Conservation (phyloP, 2,113 vertebrate species). For the Oplegnathus fasciatus region DNA sequence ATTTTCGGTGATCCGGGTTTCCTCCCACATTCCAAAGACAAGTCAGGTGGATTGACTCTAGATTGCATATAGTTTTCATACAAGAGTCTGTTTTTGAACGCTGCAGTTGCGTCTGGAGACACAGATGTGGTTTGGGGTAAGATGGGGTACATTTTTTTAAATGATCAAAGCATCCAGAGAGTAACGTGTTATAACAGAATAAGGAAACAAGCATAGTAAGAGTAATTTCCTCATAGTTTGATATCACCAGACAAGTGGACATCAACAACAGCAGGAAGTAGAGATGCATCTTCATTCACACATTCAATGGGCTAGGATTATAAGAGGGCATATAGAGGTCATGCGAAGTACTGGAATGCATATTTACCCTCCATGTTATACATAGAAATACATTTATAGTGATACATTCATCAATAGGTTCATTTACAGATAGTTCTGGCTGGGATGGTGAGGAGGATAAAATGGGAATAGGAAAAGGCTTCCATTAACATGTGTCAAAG, state of each 20-base stretch:
- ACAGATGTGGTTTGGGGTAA: not conserved
- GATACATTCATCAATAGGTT: not conserved
- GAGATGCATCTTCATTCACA: no score
- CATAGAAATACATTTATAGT: no score
- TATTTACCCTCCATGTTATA: not conserved
- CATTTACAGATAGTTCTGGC: not conserved
- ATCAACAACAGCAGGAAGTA: not conserved
- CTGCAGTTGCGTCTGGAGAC: not conserved
- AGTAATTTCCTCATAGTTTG: not conserved
- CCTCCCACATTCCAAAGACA: slow-evolving; percentile 31
- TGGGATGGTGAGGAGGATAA: no score
- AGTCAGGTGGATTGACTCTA: slow-evolving; percentile 1
- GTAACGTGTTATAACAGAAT: not conserved
- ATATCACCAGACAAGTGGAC: not conserved
- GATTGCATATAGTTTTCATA: not conserved
- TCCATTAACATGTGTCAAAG: not conserved
- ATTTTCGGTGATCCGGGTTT: slow-evolving; percentile 28
- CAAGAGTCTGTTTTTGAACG: not conserved
- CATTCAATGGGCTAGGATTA: no score
- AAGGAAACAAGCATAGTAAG: not conserved
- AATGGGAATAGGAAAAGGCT: no score
- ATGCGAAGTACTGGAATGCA: not conserved
- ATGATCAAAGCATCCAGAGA: not conserved
- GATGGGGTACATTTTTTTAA: not conserved
- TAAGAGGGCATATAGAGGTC: not conserved